These are phyloP conservation scores for Morpho helenor DNA, from an alignment of 2,888 invertebrate genomes.

Conservation along the genomic window DNA sequence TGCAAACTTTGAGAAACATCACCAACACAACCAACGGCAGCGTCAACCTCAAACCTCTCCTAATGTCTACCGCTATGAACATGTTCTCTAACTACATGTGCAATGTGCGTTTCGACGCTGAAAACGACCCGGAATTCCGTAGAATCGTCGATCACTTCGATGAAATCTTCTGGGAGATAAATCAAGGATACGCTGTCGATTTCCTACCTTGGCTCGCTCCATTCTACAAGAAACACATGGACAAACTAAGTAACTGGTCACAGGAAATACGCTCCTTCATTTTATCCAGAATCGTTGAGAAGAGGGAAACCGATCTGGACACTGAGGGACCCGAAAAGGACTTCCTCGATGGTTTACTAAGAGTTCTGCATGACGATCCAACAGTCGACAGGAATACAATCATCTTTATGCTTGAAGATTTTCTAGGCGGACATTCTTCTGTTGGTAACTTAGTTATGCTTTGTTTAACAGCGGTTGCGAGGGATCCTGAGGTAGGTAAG, in stretches of 20 bases:
- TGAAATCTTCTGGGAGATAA: constrained; percentile 94
- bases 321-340: constrained; percentile 82
- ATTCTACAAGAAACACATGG: constrained; percentile 84
- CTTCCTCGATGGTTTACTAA: constrained; percentile 88
- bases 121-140: constrained; percentile 82
- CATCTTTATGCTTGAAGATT: constrained; percentile 91
- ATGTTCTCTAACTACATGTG: constrained; percentile 94
- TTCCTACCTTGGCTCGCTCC: constrained; percentile 91
- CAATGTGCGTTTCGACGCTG: constrained; percentile 85
- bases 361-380: constrained; percentile 82
- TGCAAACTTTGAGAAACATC: constrained; percentile 74
- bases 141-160: constrained; percentile 86
- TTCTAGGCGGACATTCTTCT: constrained; percentile 93
- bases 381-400: constrained; percentile 88
- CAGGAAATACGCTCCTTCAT: constrained; percentile 86
- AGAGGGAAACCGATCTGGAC: constrained; percentile 77
- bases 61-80: constrained; percentile 88
- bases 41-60: constrained; percentile 83
- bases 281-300: constrained; percentile 83
- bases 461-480: constrained; percentile 83
- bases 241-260: constrained; percentile 84
- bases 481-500: constrained; percentile 81
- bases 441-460: constrained; percentile 91
- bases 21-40: constrained; percentile 53
- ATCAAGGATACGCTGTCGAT: constrained; percentile 92